These are phyloP conservation scores for Diachasmimorpha longicaudata DNA, from an alignment of 1,140 invertebrate genomes.

Conservation along the genomic window DNA sequence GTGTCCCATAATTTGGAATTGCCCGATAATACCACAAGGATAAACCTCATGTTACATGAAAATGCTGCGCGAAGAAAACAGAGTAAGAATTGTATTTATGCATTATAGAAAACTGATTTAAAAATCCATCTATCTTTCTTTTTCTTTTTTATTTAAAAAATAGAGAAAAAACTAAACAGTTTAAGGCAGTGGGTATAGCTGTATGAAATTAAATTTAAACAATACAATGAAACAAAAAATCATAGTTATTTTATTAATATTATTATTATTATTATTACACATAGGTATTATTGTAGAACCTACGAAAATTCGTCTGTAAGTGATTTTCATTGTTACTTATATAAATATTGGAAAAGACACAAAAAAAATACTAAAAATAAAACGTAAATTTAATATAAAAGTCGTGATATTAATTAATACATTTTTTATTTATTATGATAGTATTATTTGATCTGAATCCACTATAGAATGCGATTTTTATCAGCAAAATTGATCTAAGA, in stretches of 20 bases:
- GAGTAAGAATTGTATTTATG: background rate
- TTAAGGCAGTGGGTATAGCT: constrained; percentile 57
- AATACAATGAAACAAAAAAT: constrained; percentile 9
- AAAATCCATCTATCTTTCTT: background rate
- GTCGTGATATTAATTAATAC: background rate
- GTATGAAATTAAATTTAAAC: constrained; percentile 8
- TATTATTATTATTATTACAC: constrained; percentile 18
- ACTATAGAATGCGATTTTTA: too few relatives aligned
- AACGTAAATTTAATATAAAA: constrained; percentile 59
- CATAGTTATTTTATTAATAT: constrained; percentile 59
- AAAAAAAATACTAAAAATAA: constrained; percentile 49
- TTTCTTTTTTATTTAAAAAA: background rate
- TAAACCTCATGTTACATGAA: too few relatives aligned
- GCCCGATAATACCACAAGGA: too few relatives aligned
- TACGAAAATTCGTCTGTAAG: constrained; percentile 51
- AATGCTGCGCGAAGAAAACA: background rate
- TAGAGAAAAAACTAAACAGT: constrained; percentile 28
- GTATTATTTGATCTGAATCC: too few relatives aligned
- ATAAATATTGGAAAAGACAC: constrained; percentile 60
- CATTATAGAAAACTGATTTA: background rate
- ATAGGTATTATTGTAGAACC: constrained; percentile 52
- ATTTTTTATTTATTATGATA: too few relatives aligned
- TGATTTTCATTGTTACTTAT: constrained; percentile 64
- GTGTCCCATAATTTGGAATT: too few relatives aligned
- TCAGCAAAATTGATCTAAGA: too few relatives aligned